These are phyloP conservation scores for Porites evermanni DNA, from an alignment of 92 coral and sea anemone species.

Conservation along the genomic window DNA sequence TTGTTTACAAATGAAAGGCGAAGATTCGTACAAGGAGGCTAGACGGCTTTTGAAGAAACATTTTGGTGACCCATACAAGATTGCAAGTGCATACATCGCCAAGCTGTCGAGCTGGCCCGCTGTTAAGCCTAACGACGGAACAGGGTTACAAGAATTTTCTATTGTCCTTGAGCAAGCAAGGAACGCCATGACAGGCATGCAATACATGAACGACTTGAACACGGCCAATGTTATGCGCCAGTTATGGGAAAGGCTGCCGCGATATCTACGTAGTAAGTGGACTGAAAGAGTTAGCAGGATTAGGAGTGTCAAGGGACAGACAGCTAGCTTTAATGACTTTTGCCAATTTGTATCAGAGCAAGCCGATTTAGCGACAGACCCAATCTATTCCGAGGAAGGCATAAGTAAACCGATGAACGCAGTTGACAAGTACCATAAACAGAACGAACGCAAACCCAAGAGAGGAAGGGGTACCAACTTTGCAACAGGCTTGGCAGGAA, in stretches of 20 bases:
- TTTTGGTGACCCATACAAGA: constrained; percentile 73
- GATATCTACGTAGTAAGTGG: neutral
- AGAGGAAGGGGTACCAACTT: constrained; percentile 52
- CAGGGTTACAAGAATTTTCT: constrained; percentile 71
- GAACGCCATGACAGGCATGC: constrained; percentile 67
- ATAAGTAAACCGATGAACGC: constrained; percentile 34
- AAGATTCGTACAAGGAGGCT: constrained; percentile 60
- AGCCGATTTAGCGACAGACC: constrained; percentile 70
- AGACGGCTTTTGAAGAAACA: constrained; percentile 60
- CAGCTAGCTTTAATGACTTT: too few relatives aligned
- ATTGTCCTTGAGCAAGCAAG: constrained; percentile 61
- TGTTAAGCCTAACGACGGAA: constrained; percentile 62
- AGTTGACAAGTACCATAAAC: constrained; percentile 5
- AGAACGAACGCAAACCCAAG: constrained; percentile 31
- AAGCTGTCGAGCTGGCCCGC: constrained; percentile 62
- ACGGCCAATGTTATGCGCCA: constrained; percentile 65
- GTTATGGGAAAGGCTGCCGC: constrained; percentile 66
- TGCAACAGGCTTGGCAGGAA: constrained; percentile 20
- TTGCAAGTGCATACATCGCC: constrained; percentile 70
- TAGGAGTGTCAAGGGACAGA: too few relatives aligned
- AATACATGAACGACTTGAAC: constrained; percentile 68
- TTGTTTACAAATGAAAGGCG: constrained; percentile 62
- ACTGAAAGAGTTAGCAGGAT: too few relatives aligned
- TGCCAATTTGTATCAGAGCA: neutral
- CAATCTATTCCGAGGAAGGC: constrained; percentile 51